Evolutionary conservation across 2,797 vertebrate genomes (phyloP), one percentile per base, ranked within the genome.

Genomic region (Eupleurogrammus muticus): DNA sequence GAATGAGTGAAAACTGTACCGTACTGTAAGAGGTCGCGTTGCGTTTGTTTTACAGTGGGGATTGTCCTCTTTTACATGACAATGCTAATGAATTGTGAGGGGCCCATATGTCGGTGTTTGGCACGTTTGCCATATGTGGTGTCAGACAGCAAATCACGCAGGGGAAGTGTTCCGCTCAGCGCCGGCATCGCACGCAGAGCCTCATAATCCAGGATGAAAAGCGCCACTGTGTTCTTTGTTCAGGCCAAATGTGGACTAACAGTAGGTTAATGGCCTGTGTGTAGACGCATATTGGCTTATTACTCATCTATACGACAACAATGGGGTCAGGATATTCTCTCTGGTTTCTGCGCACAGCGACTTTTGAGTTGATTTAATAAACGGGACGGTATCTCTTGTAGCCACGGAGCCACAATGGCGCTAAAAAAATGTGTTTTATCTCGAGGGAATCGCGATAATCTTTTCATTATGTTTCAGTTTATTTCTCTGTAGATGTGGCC

Each of bases 71-170:
- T 91, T 91, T 84, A 77, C 89, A 85, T 88, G 85, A 88, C 85
- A 87, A 87, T 83, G 85, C 81, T 86, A 84, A 87, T 90, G 88
- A 92, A 83, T 87, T 85, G 87, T 66, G 77, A 77, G 87, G 56
- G 73, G 55, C 60, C 82, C 87, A 86, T 88, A 88, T 90, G 87
- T 82, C 70, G 20, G 36, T n/a, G 70, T 63, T 63, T 82, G 84
- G 78, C 46, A 17, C 80, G 5, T 79, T 75, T 9, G 82, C 86
- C 89, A 90, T 89, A 89, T 90, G 90, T 85, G 87, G 71, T 66
- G 82, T 73, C 84, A 87, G 83, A 85, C 79, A 64, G 74, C 66
- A 42, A 65, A 74, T 65, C 84, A 72, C 13, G 10, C 67, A 67
- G 75, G 62, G 73, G 75, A 77, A 74, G 72, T 14, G 73, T 66